These are phyloP conservation scores for Proisotoma minuta DNA, from an alignment of 2,888 invertebrate genomes.

Conservation along the genomic window DNA sequence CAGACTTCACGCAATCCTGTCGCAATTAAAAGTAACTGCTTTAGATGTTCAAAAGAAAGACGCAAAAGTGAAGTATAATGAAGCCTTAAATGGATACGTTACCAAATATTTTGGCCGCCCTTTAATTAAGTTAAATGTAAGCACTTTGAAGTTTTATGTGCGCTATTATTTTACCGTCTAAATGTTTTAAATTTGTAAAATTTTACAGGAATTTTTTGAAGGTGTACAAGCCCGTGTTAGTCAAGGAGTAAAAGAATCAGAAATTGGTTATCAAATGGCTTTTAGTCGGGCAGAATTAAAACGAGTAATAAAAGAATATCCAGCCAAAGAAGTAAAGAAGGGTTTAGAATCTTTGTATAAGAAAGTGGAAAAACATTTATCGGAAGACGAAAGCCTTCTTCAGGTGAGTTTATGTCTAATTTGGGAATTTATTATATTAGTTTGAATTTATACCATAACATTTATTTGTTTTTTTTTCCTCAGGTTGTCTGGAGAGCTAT, in stretches of 20 bases:
- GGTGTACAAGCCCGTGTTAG: constrained; percentile 90
- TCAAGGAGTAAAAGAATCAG: constrained; percentile 90
- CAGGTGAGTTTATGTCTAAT: constrained; percentile 55
- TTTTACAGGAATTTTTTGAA: constrained; percentile 84
- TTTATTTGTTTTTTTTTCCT: constrained; percentile 33
- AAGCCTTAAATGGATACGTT: constrained; percentile 85
- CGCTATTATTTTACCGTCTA: background rate
- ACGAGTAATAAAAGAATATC: constrained; percentile 90
- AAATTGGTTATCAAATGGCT: constrained; percentile 95
- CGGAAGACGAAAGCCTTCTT: constrained; percentile 86
- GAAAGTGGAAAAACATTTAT: constrained; percentile 95
- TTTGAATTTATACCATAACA: too few relatives aligned
- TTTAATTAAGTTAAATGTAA: constrained; percentile 81
- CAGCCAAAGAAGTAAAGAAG: constrained; percentile 85
- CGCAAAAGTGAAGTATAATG: constrained; percentile 81
- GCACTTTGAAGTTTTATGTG: constrained; percentile 45
- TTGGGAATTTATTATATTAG: background rate
- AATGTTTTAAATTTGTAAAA: constrained; percentile 15
- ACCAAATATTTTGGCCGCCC: constrained; percentile 91
- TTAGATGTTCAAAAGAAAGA: constrained; percentile 84
- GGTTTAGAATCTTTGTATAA: constrained; percentile 87
- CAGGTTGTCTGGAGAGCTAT: constrained; percentile 98
- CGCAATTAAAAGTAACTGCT: constrained; percentile 82
- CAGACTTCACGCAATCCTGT: constrained; percentile 78
- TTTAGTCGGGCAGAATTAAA: constrained; percentile 94